These are phyloP conservation scores for Amphipoea lucens DNA, from an alignment of 2,888 invertebrate genomes.

Conservation along the genomic window DNA sequence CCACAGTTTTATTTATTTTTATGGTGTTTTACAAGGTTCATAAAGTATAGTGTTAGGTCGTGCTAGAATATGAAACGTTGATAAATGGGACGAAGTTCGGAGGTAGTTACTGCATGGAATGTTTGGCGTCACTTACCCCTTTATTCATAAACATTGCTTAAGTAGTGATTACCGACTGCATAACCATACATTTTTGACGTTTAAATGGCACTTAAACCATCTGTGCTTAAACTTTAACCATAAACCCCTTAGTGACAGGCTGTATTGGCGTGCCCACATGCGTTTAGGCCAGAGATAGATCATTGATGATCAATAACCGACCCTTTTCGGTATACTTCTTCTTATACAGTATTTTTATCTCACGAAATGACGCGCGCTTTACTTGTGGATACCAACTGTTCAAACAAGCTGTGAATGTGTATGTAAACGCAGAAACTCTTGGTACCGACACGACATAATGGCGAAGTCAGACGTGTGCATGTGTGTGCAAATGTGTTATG, in stretches of 20 bases:
- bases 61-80: slow-evolving; percentile 13
- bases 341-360: background rate
- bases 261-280: background rate
- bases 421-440: no score
- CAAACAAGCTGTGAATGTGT: no score
- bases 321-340: background rate
- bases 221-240: no score
- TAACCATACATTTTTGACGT: background rate
- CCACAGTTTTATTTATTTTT: slow-evolving; percentile 57
- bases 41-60: slow-evolving; percentile 40
- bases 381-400: no score
- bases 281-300: background rate
- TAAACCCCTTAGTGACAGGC: background rate
- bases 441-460: no score
- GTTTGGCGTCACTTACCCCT: background rate
- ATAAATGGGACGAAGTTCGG: slow-evolving; percentile 8
- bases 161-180: background rate
- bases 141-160: background rate
- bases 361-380: background rate
- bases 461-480: no score
- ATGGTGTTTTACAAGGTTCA: slow-evolving; percentile 46
- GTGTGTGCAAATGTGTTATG: no score
- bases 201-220: background rate
- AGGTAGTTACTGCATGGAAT: background rate
- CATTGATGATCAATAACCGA: background rate